A percentile compares a stretch with the other conserved stretches of the same genome.
phyloP scores from a whole-genome alignment of 2,113 vertebrate genomes.

The Bostrychus sinensis region DNA sequence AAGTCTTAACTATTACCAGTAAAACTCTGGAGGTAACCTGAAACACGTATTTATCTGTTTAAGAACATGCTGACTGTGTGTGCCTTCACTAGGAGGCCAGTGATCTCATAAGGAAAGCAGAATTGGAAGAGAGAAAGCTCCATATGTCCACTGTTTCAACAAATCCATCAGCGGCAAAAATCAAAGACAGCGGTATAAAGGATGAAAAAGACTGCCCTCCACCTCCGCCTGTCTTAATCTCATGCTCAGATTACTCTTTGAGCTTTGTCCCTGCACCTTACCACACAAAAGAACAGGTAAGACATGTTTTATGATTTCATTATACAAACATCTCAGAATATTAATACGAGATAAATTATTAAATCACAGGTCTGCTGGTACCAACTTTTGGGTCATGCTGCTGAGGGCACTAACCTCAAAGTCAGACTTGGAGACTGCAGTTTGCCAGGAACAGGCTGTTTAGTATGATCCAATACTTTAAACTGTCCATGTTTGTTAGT shows the following conservation, averaged over 20 bases:
- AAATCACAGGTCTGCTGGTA: conserved; percentile 88
- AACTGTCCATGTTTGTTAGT: neutral
- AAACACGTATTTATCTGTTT: neutral
- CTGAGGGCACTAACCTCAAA: conserved; percentile 82
- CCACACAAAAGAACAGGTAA: conserved; percentile 83
- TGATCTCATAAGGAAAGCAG: conserved; percentile 84
- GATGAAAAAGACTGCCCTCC: conserved; percentile 70
- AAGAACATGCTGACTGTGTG: neutral
- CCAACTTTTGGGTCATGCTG: conserved; percentile 83
- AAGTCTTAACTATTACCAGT: too few species aligned
- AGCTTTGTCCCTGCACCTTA: conserved; percentile 87
- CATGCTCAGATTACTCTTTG: conserved; percentile 83
- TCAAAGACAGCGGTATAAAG: conserved; percentile 49
- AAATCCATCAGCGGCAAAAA: conserved; percentile 41
- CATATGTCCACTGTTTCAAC: conserved; percentile 57
- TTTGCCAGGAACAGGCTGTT: conserved; percentile 86
- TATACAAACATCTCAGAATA: neutral
- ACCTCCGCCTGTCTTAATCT: conserved; percentile 87
- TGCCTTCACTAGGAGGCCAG: conserved; percentile 82
- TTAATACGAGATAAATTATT: neutral
- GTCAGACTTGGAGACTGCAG: conserved; percentile 86
- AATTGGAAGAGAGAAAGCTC: conserved; percentile 83
- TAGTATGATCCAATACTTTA: conserved; percentile 74
- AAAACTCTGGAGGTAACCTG: too few species aligned
- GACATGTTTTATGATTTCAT: conserved; percentile 11